Base-by-base conservation (phyloP, 2,888 invertebrate genomes). In the Tethea ocularis region DNA sequence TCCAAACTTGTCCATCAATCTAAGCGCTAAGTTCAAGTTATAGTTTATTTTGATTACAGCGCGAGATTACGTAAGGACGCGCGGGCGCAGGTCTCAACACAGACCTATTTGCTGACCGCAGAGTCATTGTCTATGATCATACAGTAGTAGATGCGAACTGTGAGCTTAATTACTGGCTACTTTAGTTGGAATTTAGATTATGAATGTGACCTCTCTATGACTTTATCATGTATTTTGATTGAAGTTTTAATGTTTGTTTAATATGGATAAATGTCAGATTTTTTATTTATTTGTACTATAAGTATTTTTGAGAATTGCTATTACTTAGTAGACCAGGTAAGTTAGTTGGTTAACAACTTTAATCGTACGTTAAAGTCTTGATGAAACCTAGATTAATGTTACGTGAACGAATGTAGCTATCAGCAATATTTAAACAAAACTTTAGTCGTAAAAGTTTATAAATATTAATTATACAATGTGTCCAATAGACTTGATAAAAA, bases 41-140 rank as follows among this genome's bases (percentile, higher is more conserved):
- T 26, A 15, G 13, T 33, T 33, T 20, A 22, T 36, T 11, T 6
- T 33, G 13, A 33, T 53, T 53, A 53, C 53, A 1, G 54, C 54
- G 22, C 26, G 26, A 33, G 33, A 33, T 53, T 54, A 22, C 20
- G 33, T 20, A 54, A 36, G 33, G 20, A 17, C 20, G 46, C 46
- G 46, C 46, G 46, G 46, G 57, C 38, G 57, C 59, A 51, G 60
- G 60, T 61, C 59, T 59, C 29, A 52, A 53, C 17, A 17, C 29
- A 61, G 58, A 51, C 59, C 59, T 38, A 58, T 59, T 57, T 64
- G 52, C 60, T 62, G 55, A 64, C 60, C 65, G 60, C 63, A 60
- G 56, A 23, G 57, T 57, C 41, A 69, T 70, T 72, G 71, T 74
- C 63, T 62, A 58, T 75, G 70, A 74, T 80, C 66, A 71, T 66